These are phyloP conservation scores for Ceratina japonica DNA, from an alignment of 1,140 invertebrate species.

Conservation along the genomic window DNA sequence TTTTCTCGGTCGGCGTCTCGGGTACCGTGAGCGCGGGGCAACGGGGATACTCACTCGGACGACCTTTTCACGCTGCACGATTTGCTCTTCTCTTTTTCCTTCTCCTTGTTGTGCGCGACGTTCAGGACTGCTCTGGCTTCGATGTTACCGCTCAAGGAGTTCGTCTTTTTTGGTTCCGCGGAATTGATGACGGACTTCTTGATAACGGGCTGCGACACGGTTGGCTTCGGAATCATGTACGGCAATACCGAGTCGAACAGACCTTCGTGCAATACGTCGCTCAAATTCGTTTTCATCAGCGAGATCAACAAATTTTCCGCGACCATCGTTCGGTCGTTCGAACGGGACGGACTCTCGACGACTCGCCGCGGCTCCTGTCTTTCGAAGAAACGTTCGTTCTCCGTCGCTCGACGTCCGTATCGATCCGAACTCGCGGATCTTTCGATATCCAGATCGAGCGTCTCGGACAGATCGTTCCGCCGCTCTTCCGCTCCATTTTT, in stretches of 20 bases:
- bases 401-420: too few relatives aligned
- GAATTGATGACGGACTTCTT: constrained; percentile 76
- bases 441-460: not conserved
- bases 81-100: constrained; percentile 65
- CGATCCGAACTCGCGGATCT: not conserved
- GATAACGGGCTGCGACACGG: constrained; percentile 79
- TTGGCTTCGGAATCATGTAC: constrained; percentile 81
- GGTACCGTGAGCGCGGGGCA: not conserved
- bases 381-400: constrained; percentile 4
- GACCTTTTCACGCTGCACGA: constrained; percentile 53
- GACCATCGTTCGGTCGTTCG: too few relatives aligned
- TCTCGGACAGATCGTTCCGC: not conserved
- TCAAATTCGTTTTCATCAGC: constrained; percentile 79
- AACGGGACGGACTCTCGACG: constrained; percentile 32
- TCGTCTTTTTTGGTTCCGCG: constrained; percentile 78
- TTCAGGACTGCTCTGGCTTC: constrained; percentile 48
- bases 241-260: constrained; percentile 88
- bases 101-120: constrained; percentile 70
- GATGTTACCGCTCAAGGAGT: constrained; percentile 58
- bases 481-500: too few relatives aligned
- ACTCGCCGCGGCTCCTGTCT: constrained; percentile 39
- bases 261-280: constrained; percentile 87
- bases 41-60: constrained; percentile 70
- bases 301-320: constrained; percentile 66
- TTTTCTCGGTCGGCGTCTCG: not conserved